Evolutionary conservation across 2,113 vertebrate genomes (phyloP).

Genomic region (Rhynchomys soricoides): DNA sequence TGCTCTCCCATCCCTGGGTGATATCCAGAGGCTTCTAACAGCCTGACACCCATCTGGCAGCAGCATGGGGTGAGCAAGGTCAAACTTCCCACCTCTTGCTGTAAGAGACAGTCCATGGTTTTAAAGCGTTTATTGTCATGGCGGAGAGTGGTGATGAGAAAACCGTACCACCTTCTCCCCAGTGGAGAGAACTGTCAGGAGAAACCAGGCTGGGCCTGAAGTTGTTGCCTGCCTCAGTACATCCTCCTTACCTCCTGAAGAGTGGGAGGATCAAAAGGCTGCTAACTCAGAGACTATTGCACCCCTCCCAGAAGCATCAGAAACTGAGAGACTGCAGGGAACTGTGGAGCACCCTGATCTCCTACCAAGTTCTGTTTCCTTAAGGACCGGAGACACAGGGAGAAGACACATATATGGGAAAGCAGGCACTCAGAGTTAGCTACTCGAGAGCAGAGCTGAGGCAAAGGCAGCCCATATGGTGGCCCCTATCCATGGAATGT

Average conservation of each 20-base stretch:
- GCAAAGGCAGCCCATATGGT: neutral
- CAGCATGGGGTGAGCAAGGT: too few relatives aligned
- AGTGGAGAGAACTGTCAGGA: too few relatives aligned
- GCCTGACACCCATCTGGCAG: too few relatives aligned
- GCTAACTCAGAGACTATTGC: neutral
- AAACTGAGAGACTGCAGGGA: neutral
- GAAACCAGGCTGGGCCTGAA: slow-evolving; percentile 32
- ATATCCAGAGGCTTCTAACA: too few relatives aligned
- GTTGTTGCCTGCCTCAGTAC: neutral
- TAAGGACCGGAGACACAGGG: slow-evolving; percentile 38
- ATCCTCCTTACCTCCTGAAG: neutral
- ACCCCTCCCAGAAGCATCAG: neutral
- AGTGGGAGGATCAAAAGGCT: neutral
- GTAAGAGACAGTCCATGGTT: too few relatives aligned
- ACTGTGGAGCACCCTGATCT: neutral
- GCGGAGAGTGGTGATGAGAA: too few relatives aligned
- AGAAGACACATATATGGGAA: slow-evolving; percentile 28
- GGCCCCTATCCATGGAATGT: neutral
- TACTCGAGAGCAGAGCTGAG: neutral
- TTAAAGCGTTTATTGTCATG: too few relatives aligned
- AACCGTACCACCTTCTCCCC: too few relatives aligned
- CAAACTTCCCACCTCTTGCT: too few relatives aligned
- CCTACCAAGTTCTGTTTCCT: slow-evolving; percentile 13
- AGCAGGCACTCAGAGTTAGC: neutral
- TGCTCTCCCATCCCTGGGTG: too few relatives aligned